Conservation (phyloP, 2,113 vertebrate genomes). For the Leucoraja erinaceus region DNA sequence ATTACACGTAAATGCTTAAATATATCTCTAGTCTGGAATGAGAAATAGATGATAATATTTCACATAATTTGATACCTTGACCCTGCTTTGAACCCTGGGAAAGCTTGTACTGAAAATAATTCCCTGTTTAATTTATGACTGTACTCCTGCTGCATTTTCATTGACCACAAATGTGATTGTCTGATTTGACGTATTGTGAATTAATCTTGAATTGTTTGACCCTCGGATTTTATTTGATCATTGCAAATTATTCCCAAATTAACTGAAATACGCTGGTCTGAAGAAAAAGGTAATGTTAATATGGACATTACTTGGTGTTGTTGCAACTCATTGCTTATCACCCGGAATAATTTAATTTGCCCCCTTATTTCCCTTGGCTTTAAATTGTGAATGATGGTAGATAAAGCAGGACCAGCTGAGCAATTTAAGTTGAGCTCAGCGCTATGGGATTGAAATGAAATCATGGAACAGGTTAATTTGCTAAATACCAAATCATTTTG, state of each 20-base stretch:
- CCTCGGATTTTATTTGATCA: neutral
- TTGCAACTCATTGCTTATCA: neutral
- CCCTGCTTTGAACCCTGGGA: neutral
- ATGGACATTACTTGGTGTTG: neutral
- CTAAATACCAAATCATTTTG: neutral
- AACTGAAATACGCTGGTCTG: neutral
- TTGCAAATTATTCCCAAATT: neutral
- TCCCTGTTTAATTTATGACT: neutral
- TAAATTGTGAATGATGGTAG: neutral
- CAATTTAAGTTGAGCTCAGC: neutral
- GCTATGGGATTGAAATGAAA: neutral
- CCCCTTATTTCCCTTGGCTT: neutral
- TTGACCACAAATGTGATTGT: neutral
- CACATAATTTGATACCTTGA: neutral
- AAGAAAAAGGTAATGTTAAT: neutral
- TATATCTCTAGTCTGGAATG: neutral
- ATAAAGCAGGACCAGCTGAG: neutral
- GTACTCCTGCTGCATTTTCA: neutral
- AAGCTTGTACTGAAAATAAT: neutral
- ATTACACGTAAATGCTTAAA: neutral
- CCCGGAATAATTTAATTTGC: neutral
- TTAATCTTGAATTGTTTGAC: neutral
- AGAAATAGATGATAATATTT: neutral
- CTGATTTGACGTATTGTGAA: neutral
- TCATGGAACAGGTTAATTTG: neutral